Percentiles rank a stretch among this genome's conserved stretches.
phyloP scores from a whole-genome alignment of 1,140 invertebrate genomes.

The Helicoverpa armigera region DNA sequence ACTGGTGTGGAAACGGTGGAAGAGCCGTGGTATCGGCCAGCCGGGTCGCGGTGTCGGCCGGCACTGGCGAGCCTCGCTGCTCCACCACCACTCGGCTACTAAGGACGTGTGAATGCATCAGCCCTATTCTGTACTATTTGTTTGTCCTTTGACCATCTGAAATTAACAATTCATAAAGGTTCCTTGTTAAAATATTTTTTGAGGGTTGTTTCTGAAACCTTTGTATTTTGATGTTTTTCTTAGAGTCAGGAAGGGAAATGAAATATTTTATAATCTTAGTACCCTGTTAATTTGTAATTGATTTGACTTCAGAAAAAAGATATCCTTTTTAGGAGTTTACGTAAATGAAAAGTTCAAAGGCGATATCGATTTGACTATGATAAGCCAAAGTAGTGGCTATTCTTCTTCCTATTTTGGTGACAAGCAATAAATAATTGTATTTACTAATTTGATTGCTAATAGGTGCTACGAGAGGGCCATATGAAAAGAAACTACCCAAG shows the following conservation, averaged over 20 bases:
- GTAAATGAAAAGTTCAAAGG: no score
- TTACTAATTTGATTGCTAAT: no score
- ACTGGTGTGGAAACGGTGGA: constrained; percentile 53
- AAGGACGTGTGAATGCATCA: constrained; percentile 74
- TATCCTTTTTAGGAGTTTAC: no score
- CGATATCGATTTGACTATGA: no score
- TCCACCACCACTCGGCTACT: constrained; percentile 60
- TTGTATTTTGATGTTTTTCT: background rate
- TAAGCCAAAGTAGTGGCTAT: no score
- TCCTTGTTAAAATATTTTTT: background rate
- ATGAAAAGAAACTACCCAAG: no score
- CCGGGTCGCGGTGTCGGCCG: constrained; percentile 70
- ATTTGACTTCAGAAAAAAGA: background rate
- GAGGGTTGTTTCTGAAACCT: background rate
- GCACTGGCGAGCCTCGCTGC: constrained; percentile 65
- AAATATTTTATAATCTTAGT: background rate
- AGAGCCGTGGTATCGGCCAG: constrained; percentile 63
- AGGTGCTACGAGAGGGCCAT: no score
- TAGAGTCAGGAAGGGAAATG: background rate
- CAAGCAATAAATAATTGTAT: no score
- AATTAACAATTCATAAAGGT: background rate
- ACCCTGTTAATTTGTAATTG: background rate
- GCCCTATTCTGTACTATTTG: constrained; percentile 61
- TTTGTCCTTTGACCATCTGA: constrained; percentile 37
- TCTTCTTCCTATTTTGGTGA: no score